Evolutionary conservation across 2,888 invertebrate species (phyloP).

Genomic region (Leptarthrus brevirostris): DNA sequence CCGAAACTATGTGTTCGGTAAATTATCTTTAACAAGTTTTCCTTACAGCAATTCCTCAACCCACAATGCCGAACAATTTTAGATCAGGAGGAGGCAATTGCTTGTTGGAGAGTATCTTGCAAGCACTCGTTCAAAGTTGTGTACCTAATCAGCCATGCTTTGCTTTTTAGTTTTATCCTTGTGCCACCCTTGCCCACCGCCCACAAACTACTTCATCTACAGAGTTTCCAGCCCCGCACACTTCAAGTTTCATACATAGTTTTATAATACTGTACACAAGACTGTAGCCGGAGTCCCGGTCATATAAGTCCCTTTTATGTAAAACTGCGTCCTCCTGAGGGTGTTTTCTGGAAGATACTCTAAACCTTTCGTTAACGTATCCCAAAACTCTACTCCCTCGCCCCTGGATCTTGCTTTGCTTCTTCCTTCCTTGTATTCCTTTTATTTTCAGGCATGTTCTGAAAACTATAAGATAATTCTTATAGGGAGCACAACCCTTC

Average conservation of each 20-base stretch:
- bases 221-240: not conserved
- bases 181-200: not conserved
- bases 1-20: constrained; percentile 50
- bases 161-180: constrained; percentile 52
- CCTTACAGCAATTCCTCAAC: constrained; percentile 54
- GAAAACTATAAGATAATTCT: constrained; percentile 54
- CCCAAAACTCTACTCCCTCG: constrained; percentile 20
- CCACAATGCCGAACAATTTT: constrained; percentile 45
- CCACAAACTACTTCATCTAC: constrained; percentile 7
- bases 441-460: constrained; percentile 49
- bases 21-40: constrained; percentile 55
- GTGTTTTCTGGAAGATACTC: constrained; percentile 55
- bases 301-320: constrained; percentile 55
- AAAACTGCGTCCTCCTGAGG: constrained; percentile 54
- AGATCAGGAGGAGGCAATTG: constrained; percentile 40
- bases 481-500: constrained; percentile 26
- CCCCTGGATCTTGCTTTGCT: constrained; percentile 26
- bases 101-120: constrained; percentile 35
- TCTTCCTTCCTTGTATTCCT: constrained; percentile 47
- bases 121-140: constrained; percentile 51
- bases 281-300: constrained; percentile 11
- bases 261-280: constrained; percentile 23
- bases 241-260: constrained; percentile 1
- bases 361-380: constrained; percentile 53
- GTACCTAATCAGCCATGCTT: constrained; percentile 54